phyloP scores from a whole-genome alignment of 2,113 vertebrate species.

The Falcunculus frontatus region DNA sequence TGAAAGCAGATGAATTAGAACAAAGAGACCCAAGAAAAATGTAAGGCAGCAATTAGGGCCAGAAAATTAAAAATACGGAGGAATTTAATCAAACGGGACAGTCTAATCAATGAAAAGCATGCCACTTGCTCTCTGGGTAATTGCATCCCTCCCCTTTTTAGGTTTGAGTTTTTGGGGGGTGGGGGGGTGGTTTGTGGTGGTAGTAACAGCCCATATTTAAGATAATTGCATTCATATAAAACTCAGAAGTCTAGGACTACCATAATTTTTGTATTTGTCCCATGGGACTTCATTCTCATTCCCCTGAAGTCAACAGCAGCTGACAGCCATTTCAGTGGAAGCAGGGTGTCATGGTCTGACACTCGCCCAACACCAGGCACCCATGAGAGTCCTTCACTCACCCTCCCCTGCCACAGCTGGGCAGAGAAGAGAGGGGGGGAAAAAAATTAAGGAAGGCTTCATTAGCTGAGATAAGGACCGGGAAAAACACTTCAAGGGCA shows the following conservation, averaged over 20 bases:
- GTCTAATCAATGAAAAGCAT: slow-evolving; percentile 71
- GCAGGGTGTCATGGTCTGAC: not conserved
- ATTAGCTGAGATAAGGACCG: not conserved
- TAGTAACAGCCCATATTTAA: slow-evolving; percentile 67
- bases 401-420: not conserved
- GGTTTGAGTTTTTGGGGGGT: not conserved
- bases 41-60: slow-evolving; percentile 48
- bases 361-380: not conserved
- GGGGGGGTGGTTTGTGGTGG: not conserved
- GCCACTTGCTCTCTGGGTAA: slow-evolving; percentile 57
- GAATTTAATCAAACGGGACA: slow-evolving; percentile 69
- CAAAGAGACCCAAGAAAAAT: slow-evolving; percentile 45
- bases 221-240: slow-evolving; percentile 69
- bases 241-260: slow-evolving; percentile 50
- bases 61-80: slow-evolving; percentile 60
- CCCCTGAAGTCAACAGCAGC: not conserved
- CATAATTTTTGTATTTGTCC: slow-evolving; percentile 25
- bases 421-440: not conserved
- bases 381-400: not conserved
- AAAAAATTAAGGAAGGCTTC: not conserved
- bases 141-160: slow-evolving; percentile 36
- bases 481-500: not conserved
- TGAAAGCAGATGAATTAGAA: slow-evolving; percentile 62
- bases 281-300: not conserved
- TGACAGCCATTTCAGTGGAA: not conserved